phyloP scores from a whole-genome alignment of 2,888 invertebrate genomes.

The Masnerella sp. region DNA sequence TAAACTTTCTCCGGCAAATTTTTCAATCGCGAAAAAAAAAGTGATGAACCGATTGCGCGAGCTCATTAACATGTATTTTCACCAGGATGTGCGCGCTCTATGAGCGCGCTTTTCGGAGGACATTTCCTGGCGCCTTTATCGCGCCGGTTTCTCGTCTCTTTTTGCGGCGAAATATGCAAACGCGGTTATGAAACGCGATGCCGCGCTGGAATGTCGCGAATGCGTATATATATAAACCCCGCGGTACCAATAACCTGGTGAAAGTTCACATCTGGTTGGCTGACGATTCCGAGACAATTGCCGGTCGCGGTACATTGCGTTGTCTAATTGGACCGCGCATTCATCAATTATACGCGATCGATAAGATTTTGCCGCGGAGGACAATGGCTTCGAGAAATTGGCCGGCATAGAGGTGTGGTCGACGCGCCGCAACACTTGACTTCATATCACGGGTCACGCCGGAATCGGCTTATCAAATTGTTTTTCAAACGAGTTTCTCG shows the following conservation, averaged over 20 bases:
- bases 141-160: background rate
- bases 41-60: slow-evolving; percentile 50
- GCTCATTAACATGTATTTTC: slow-evolving; percentile 37
- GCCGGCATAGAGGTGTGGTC: slow-evolving; percentile 32
- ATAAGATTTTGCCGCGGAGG: slow-evolving; percentile 42
- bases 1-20: slow-evolving; percentile 55
- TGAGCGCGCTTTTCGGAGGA: background rate
- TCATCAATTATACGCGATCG: slow-evolving; percentile 46
- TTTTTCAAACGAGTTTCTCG: slow-evolving; percentile 46
- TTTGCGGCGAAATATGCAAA: slow-evolving; percentile 42
- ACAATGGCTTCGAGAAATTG: slow-evolving; percentile 44
- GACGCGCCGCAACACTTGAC: slow-evolving; percentile 40
- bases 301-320: slow-evolving; percentile 44
- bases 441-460: slow-evolving; percentile 46
- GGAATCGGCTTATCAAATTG: slow-evolving; percentile 21
- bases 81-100: slow-evolving; percentile 20
- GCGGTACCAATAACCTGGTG: slow-evolving; percentile 63
- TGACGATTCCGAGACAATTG: slow-evolving; percentile 50
- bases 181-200: slow-evolving; percentile 49
- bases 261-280: slow-evolving; percentile 67
- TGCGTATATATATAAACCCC: slow-evolving; percentile 49
- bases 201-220: slow-evolving; percentile 33
- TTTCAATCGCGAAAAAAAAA: slow-evolving; percentile 46
- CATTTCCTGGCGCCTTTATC: background rate
- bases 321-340: slow-evolving; percentile 52